Base-by-base conservation (phyloP, 2,113 vertebrate species). In the Oryzias javanicus region DNA sequence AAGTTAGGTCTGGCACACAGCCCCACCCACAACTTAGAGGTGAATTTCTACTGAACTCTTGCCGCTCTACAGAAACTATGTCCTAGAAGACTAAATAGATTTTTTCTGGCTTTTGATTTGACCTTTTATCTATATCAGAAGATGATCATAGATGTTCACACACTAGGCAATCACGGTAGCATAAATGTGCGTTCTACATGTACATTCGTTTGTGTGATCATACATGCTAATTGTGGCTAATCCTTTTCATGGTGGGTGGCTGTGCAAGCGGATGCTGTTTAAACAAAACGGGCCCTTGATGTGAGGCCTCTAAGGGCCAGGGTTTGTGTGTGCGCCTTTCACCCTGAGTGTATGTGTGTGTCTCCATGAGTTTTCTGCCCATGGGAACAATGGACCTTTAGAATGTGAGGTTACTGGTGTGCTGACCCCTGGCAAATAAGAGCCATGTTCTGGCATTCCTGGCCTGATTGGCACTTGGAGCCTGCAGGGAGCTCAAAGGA, bases 361-460 rank as follows among this genome's bases (percentile, higher is more conserved):
- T 61, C 50, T 80, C 70, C 74, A 52, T 3, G 67, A 83, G 87
- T 89, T 86, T 79, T 87, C 84, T 82, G 81, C 82, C 89, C 87
- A 86, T 88, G 89, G 89, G 90, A 92, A 92, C 91, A 92, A 92
- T 91, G 88, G 83, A 70, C 79, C 90, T 90, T 92, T 89, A 89
- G 89, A 91, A 89, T 91, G 90, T 76, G 82, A 88, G 91, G 91
- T 88, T 87, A 89, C 86, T 86, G 80, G 89, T 87, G 89, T 89
- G 57, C 75, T 92, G 90, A 92, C 90, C 90, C 91, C 87, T 88
- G 84, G 86, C 86, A 90, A 92, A 92, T 92, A 90, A 90, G 89
- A 92, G 88, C 89, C 90, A 90, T 90, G 91, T 91, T 91, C 90
- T 91, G 85, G 84, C 90, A 92, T 92, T 92, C 90, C 90, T 79